These are phyloP conservation scores for Hydriomena furcata DNA, from an alignment of 2,888 invertebrate genomes.

Conservation along the genomic window DNA sequence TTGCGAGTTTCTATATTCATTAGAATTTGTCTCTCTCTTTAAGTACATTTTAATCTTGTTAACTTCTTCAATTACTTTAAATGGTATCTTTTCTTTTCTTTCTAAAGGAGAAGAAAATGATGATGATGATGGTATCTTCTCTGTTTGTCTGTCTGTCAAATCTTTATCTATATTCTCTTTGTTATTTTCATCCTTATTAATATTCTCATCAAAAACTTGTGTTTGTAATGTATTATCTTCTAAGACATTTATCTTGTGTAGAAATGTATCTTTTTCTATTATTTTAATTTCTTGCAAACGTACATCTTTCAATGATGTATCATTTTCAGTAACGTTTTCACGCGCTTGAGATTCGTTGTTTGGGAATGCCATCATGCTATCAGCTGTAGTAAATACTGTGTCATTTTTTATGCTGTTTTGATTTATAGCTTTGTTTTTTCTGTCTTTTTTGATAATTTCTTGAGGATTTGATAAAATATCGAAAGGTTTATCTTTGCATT, in stretches of 20 bases:
- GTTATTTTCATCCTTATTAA: neutral
- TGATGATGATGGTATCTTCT: too few species aligned
- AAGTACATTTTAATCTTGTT: constrained; percentile 59
- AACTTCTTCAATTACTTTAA: constrained; percentile 67
- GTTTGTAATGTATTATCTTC: neutral
- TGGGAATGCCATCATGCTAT: too few species aligned
- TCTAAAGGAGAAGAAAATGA: too few species aligned
- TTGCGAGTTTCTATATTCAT: constrained; percentile 63
- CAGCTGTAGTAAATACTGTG: neutral
- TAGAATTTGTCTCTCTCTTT: constrained; percentile 45
- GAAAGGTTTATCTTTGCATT: neutral
- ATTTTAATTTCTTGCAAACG: neutral
- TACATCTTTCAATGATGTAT: neutral
- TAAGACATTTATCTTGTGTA: neutral
- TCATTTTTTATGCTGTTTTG: neutral
- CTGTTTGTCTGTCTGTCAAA: too few species aligned
- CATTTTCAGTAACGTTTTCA: constrained; percentile 1
- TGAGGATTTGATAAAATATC: neutral
- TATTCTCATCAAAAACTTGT: constrained; percentile 3
- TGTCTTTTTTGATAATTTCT: constrained; percentile 1
- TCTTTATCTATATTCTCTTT: constrained; percentile 27
- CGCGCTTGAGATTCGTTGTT: neutral
- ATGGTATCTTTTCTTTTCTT: constrained; percentile 53
- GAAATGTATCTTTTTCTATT: neutral
- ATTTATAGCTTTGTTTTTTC: neutral